A percentile compares a stretch with the other conserved stretches of the same genome.
phyloP scores from a whole-genome alignment of 1,140 invertebrate species.

The Drosophila triauraria region DNA sequence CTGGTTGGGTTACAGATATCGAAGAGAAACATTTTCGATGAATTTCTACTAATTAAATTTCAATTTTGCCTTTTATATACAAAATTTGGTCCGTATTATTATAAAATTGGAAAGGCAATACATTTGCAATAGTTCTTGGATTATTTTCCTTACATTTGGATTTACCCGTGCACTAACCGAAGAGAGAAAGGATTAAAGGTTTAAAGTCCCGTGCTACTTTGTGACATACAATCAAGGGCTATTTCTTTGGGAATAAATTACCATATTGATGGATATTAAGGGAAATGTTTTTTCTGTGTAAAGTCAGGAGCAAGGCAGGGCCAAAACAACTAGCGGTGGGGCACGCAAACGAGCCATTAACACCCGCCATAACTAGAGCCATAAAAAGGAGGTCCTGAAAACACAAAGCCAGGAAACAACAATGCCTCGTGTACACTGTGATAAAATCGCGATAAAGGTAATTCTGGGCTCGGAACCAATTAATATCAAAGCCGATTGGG shows the following conservation, averaged over 20 bases:
- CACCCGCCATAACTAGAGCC: constrained; percentile 64
- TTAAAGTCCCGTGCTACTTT: background rate
- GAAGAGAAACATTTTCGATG: too few species aligned
- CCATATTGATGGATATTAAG: background rate
- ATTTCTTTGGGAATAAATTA: background rate
- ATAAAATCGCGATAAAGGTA: constrained; percentile 40
- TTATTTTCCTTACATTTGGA: too few species aligned
- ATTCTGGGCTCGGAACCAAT: constrained; percentile 4
- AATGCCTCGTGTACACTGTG: constrained; percentile 29
- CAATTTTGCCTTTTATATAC: too few species aligned
- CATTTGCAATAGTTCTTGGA: too few species aligned
- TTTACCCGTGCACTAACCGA: too few species aligned
- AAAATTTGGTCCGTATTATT: too few species aligned
- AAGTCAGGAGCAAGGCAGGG: constrained; percentile 13
- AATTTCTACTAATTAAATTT: too few species aligned
- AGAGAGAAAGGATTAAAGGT: background rate
- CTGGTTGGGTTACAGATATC: too few species aligned
- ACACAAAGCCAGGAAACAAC: constrained; percentile 22
- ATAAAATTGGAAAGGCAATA: too few species aligned
- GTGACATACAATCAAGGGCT: background rate
- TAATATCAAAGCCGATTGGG: constrained; percentile 14
- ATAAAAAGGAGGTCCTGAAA: constrained; percentile 33
- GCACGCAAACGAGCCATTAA: constrained; percentile 77
- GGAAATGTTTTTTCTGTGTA: constrained; percentile 19
- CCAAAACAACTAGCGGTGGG: constrained; percentile 29